Percentiles rank a stretch among this genome's conserved stretches.
phyloP scores from a whole-genome alignment of 2,113 vertebrate species.

The Archilochus colubris region DNA sequence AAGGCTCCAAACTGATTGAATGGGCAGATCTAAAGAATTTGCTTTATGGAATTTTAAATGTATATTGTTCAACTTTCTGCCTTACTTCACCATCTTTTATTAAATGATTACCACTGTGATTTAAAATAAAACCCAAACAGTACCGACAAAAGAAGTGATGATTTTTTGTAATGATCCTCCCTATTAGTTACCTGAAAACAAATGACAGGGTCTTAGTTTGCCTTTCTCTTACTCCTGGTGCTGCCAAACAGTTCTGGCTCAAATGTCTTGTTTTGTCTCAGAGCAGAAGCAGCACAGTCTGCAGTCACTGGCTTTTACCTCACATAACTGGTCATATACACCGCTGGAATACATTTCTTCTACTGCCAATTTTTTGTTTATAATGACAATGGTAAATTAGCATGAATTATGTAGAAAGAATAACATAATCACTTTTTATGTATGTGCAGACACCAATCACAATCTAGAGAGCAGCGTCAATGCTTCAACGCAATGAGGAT shows the following conservation, averaged over 20 bases:
- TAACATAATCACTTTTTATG: background rate
- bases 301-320: background rate
- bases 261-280: background rate
- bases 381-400: background rate
- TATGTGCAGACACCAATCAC: background rate
- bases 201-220: background rate
- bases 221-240: background rate
- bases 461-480: background rate
- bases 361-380: background rate
- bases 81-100: background rate
- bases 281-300: background rate
- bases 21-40: background rate
- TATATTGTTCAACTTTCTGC: background rate
- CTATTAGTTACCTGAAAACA: background rate
- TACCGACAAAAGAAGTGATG: background rate
- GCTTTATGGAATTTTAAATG: background rate
- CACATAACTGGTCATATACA: background rate
- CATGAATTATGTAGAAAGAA: background rate
- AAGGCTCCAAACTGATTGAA: background rate
- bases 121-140: background rate
- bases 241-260: background rate
- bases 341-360: background rate
- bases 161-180: background rate
- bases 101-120: background rate
- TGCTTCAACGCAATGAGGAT: background rate